These are phyloP conservation scores for Anabas testudineus DNA, from an alignment of 2,797 vertebrate genomes.

Conservation along the genomic window DNA sequence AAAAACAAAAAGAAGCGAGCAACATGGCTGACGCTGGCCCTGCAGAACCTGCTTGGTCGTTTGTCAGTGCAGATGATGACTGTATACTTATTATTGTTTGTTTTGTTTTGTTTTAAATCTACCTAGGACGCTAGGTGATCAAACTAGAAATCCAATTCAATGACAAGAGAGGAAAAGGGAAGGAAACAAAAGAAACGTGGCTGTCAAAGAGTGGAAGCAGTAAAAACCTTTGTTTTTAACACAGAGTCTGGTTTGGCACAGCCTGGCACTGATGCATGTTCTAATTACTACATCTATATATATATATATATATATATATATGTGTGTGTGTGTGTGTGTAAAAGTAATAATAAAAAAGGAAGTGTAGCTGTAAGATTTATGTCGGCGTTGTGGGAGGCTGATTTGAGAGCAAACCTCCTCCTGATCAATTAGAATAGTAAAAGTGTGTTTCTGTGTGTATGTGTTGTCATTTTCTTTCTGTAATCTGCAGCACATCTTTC, in stretches of 20 bases:
- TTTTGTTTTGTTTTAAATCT: neutral
- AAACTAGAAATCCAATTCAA: neutral
- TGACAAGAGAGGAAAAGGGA: neutral
- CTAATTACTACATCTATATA: too few species aligned
- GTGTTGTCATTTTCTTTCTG: neutral
- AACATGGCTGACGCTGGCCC: conserved; percentile 76
- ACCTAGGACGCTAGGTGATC: neutral
- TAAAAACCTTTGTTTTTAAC: conserved; percentile 3
- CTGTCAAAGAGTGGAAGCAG: neutral
- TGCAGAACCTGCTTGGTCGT: conserved; percentile 56
- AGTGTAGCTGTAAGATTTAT: neutral
- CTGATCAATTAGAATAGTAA: neutral
- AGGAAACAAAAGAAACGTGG: neutral
- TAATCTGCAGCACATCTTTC: conserved; percentile 18
- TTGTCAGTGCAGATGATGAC: conserved; percentile 43
- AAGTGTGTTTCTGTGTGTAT: neutral
- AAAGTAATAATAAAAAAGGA: neutral
- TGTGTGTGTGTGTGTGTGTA: too few species aligned
- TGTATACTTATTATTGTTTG: neutral
- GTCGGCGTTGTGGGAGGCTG: neutral
- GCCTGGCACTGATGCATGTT: neutral
- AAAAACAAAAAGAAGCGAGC: conserved; percentile 33
- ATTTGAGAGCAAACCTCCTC: conserved; percentile 17
- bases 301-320: too few species aligned
- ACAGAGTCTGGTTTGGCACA: conserved; percentile 12